Conservation (phyloP, 2,113 vertebrate genomes). For the Panthera leo region DNA sequence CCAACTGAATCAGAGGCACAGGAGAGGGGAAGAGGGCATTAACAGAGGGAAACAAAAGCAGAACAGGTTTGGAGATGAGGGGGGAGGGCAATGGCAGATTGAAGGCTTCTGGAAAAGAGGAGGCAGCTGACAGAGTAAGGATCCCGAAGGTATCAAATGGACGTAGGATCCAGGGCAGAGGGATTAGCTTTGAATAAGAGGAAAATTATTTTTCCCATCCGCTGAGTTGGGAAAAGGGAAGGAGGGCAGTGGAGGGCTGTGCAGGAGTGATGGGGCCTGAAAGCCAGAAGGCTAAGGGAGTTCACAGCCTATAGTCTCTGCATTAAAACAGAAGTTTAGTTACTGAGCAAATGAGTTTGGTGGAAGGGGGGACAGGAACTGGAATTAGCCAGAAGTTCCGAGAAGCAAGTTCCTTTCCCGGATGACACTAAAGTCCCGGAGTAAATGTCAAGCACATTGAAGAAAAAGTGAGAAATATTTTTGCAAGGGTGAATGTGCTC, state of each 20-base stretch:
- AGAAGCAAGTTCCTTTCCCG: background rate
- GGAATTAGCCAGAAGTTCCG: background rate
- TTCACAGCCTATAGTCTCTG: background rate
- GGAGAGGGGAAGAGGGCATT: background rate
- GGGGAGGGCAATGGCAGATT: accelerated
- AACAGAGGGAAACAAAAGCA: background rate
- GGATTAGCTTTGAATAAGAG: background rate
- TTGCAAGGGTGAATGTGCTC: background rate
- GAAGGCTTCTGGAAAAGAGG: background rate
- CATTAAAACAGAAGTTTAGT: background rate
- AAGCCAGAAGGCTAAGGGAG: background rate
- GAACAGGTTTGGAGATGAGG: background rate
- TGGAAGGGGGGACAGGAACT: background rate
- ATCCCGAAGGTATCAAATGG: background rate
- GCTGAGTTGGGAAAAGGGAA: background rate
- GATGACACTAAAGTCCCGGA: background rate
- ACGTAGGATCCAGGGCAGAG: background rate
- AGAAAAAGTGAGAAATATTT: background rate
- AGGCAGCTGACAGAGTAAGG: background rate
- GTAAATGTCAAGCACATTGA: background rate
- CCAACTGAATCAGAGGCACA: background rate
- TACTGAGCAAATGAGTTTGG: background rate
- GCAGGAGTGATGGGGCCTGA: background rate
- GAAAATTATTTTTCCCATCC: background rate
- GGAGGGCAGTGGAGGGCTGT: background rate